phyloP scores from a whole-genome alignment of 1,140 invertebrate species.

The Pogonus chalceus region DNA sequence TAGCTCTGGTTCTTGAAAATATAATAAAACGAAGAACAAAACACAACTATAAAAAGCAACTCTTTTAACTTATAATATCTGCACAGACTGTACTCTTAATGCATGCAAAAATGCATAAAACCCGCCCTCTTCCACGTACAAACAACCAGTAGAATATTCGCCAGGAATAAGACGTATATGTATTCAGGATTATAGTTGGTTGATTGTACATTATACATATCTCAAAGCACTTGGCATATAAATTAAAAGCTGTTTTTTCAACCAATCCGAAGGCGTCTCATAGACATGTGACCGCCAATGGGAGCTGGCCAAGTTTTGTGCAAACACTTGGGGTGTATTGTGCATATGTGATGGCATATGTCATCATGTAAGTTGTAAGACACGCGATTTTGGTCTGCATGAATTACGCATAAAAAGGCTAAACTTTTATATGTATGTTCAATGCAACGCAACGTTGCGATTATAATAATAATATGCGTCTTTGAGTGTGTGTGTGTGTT shows the following conservation, averaged over 20 bases:
- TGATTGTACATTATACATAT: slow-evolving; percentile 26
- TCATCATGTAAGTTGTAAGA: neutral
- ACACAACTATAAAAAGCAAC: neutral
- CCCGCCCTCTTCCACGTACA: neutral
- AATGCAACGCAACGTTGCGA: neutral
- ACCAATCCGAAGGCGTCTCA: slow-evolving; percentile 25
- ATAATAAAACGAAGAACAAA: neutral
- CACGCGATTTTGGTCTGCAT: neutral
- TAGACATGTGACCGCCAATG: slow-evolving; percentile 21
- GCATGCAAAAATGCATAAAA: slow-evolving; percentile 6
- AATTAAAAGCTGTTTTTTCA: slow-evolving; percentile 27
- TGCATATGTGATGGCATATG: neutral
- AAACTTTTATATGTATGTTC: neutral
- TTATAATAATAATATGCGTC: too few relatives aligned
- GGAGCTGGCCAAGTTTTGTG: slow-evolving; percentile 14
- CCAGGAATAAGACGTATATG: too few relatives aligned
- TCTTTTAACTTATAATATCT: neutral
- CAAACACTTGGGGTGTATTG: slow-evolving; percentile 4
- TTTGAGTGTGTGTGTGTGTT: too few relatives aligned
- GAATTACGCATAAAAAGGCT: neutral
- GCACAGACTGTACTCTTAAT: slow-evolving; percentile 1
- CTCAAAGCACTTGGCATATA: slow-evolving; percentile 23
- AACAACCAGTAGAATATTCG: too few relatives aligned
- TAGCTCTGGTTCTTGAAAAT: too few relatives aligned
- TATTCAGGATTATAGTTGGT: slow-evolving; percentile 19